Evolutionary conservation across 2,888 invertebrate species (phyloP).

Genomic region (Chydorus sphaericus): DNA sequence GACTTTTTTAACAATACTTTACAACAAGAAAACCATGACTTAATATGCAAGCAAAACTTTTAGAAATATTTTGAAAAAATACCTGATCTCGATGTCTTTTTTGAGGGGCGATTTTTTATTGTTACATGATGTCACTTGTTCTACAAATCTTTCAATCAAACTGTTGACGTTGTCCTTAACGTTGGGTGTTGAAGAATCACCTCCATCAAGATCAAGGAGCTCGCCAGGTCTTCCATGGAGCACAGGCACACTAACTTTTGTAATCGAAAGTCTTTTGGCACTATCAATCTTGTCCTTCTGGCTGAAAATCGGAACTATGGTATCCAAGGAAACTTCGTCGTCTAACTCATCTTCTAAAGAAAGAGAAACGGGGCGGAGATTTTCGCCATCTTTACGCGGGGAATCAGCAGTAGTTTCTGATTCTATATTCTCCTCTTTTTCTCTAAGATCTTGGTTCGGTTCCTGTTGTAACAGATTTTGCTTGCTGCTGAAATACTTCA

Average conservation of each 20-base stretch:
- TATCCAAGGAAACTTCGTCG: not conserved
- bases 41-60: not conserved
- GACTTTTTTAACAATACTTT: conserved; percentile 29
- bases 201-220: conserved; percentile 45
- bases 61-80: conserved; percentile 21
- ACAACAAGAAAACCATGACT: not conserved
- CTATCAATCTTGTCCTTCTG: not conserved
- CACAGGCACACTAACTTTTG: conserved; percentile 28
- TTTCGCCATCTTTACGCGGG: not conserved
- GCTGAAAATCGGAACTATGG: not conserved
- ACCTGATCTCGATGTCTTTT: conserved; percentile 42
- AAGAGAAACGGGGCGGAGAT: too few relatives aligned
- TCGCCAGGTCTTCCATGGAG: conserved; percentile 38
- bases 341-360: too few relatives aligned
- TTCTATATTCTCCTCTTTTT: not conserved
- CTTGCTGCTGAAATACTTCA: too few relatives aligned
- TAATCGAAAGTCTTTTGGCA: not conserved
- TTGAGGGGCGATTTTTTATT: conserved; percentile 38
- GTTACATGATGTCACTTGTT: conserved; percentile 44
- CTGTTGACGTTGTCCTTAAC: conserved; percentile 38
- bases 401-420: not conserved
- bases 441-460: too few relatives aligned
- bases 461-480: too few relatives aligned
- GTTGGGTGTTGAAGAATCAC: conserved; percentile 28
- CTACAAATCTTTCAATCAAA: conserved; percentile 53